Evolutionary conservation across 2,797 vertebrate species (phyloP).

Genomic region (Rhynchonycteris naso): DNA sequence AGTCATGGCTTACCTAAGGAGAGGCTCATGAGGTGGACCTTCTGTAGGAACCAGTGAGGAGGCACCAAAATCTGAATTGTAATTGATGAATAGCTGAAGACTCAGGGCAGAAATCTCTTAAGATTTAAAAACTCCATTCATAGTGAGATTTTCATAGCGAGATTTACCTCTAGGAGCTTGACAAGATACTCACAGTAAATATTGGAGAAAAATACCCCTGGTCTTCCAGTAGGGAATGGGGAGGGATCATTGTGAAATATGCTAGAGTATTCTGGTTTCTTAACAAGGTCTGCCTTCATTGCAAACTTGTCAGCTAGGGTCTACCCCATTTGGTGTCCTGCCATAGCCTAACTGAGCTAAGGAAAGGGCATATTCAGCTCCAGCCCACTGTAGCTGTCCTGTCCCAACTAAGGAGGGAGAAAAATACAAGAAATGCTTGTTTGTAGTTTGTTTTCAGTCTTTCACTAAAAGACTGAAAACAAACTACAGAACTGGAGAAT

Average conservation of each 20-base stretch:
- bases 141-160: neutral
- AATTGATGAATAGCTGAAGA: neutral
- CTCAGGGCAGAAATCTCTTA: neutral
- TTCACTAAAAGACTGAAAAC: neutral
- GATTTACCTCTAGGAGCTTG: neutral
- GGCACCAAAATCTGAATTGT: neutral
- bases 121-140: neutral
- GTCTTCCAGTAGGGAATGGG: neutral
- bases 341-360: neutral
- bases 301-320: neutral
- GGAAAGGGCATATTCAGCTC: neutral
- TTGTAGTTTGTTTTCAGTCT: no score
- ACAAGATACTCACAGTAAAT: neutral
- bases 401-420: neutral
- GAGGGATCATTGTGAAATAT: neutral
- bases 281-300: neutral
- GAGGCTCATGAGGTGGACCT: neutral
- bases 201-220: neutral
- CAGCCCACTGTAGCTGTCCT: neutral
- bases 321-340: neutral
- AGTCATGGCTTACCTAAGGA: neutral
- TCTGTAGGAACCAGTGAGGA: fast-evolving
- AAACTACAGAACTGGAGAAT: neutral
- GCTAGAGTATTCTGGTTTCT: neutral
- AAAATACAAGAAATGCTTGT: neutral